Percentiles rank a stretch among this genome's conserved stretches.
Conservation (phyloP, 2,113 vertebrate genomes). For the Dicerorhinus sumatrensis region DNA sequence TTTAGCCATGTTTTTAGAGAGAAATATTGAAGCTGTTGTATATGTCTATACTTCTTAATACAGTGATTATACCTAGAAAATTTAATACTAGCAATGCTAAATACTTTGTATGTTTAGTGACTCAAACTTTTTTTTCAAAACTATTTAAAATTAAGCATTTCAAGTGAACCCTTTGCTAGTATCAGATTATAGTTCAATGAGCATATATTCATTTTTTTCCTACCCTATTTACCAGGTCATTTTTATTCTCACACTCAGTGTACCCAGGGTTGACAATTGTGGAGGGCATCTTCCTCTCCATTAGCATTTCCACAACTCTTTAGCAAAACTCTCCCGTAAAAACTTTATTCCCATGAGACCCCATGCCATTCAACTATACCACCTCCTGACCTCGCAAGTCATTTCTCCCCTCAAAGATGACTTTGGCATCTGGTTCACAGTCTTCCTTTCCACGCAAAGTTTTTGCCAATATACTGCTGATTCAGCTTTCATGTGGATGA, state of each 20-base stretch:
- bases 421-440: background rate
- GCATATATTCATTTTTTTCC: background rate
- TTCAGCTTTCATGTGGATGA: background rate
- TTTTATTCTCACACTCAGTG: background rate
- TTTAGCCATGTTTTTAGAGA: slow-evolving; percentile 7
- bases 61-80: background rate
- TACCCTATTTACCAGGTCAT: background rate
- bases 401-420: background rate
- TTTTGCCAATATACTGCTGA: background rate
- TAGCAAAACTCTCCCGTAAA: background rate
- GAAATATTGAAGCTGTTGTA: background rate
- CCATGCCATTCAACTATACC: background rate
- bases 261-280: background rate
- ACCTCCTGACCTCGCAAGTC: background rate
- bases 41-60: background rate
- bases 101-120: background rate
- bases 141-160: background rate
- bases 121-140: background rate
- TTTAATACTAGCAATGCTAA: background rate
- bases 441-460: background rate
- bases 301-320: background rate
- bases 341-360: background rate
- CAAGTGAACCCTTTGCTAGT: background rate
- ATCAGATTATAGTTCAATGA: background rate
- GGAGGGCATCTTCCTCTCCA: background rate